phyloP scores from a whole-genome alignment of 2,888 invertebrate genomes.

The Aricia artaxerxes region DNA sequence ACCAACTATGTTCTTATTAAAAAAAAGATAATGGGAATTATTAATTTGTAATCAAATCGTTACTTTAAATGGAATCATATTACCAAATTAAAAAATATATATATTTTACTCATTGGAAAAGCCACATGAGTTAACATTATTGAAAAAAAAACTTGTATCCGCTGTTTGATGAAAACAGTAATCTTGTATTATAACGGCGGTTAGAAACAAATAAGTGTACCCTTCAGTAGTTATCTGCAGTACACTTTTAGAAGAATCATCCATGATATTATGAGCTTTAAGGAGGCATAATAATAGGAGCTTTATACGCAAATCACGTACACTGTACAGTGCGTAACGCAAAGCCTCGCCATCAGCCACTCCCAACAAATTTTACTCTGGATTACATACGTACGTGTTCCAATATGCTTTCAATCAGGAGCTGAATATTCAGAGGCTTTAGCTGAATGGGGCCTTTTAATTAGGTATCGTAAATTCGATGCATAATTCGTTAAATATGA shows the following conservation, averaged over 20 bases:
- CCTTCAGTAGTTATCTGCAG: too few species aligned
- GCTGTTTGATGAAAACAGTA: too few species aligned
- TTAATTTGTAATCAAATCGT: not conserved
- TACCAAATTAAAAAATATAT: too few species aligned
- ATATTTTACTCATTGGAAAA: too few species aligned
- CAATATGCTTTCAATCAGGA: slow-evolving; percentile 35
- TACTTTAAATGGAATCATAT: not conserved
- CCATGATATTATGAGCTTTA: not conserved
- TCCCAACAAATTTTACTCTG: slow-evolving; percentile 34
- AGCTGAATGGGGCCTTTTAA: slow-evolving; percentile 33
- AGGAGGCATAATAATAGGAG: not conserved
- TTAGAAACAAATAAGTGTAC: too few species aligned
- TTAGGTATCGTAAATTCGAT: slow-evolving; percentile 31
- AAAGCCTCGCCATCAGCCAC: slow-evolving; percentile 10
- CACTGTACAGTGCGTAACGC: slow-evolving; percentile 10
- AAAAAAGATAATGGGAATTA: not conserved
- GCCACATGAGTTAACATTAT: too few species aligned
- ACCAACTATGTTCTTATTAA: not conserved
- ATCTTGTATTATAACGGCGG: too few species aligned
- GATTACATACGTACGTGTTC: slow-evolving; percentile 35
- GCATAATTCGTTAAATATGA: slow-evolving; percentile 25
- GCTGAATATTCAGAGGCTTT: slow-evolving; percentile 35
- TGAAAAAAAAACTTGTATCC: too few species aligned
- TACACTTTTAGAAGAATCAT: not conserved
- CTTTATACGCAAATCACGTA: not conserved